Base-by-base conservation (phyloP, 2,797 vertebrate species). In the Coranthus polyacanthus region DNA sequence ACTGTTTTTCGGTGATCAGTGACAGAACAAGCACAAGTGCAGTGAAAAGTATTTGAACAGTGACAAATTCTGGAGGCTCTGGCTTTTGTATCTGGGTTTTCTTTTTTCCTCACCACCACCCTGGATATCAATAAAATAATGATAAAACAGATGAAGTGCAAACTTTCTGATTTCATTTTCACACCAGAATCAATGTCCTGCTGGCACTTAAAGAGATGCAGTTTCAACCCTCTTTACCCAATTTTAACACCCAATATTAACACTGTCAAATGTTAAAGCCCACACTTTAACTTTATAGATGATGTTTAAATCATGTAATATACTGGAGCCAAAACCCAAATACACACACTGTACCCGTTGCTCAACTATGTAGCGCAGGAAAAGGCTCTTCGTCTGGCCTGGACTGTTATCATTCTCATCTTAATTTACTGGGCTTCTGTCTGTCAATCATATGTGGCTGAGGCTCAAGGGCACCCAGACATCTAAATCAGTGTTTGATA, bases 361-460 rank as follows among this genome's bases (percentile, higher is more conserved):
- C n/a, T 79, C 49, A 68, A 13, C 43, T 51, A 67, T 51, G 69
- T 24, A 63, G 34, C 56, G 68, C 24, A 75, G 47, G 57, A 64
- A 41, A 67, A 38, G 37, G 38, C 57, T 68, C 52, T 52, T 67
- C 39, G 53, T 47, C 36, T 18, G 0, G 78, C 53, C 72, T 60
- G 47, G 37, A 44, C 46, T 55, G 38, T 78, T 86, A 86, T 85
- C 72, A 0, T 64, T 65, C 68, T 82, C 71, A 87, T 88, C 90
- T 87, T 89, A 88, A 91, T 90, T 90, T 81, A 62, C 78, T 75
- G 39, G 59, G 61, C 69, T 68, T 71, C 79, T 46, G 64, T 76
- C 87, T 80, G 89, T 85, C 88, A 89, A 71, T 91, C 90, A 91
- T 78, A 78, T 63, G 69, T 58, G 61, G 74, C 73, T 67, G 44